Conservation (phyloP, 2,888 invertebrate species). For the Aricia artaxerxes region DNA sequence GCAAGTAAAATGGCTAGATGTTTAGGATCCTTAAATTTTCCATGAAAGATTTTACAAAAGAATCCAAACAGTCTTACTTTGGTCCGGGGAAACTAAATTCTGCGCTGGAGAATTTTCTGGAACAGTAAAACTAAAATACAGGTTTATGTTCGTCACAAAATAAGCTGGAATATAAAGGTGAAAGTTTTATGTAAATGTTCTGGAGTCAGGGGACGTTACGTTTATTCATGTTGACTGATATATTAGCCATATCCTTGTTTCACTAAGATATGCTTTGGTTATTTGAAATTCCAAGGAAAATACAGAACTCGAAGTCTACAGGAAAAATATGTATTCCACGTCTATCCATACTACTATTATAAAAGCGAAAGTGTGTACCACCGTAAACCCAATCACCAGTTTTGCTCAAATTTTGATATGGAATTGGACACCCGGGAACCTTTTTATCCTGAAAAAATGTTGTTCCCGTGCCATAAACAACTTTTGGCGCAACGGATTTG, state of each 20-base stretch:
- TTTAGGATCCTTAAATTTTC: neutral
- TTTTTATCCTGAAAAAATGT: too few species aligned
- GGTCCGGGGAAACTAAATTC: conserved; percentile 13
- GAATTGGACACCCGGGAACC: too few species aligned
- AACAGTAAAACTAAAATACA: conserved; percentile 27
- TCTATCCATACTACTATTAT: too few species aligned
- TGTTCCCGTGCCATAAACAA: too few species aligned
- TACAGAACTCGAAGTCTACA: too few species aligned
- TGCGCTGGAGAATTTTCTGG: conserved; percentile 17
- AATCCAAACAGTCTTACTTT: neutral
- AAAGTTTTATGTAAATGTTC: conserved; percentile 30
- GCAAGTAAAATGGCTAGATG: neutral
- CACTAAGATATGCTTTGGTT: conserved; percentile 7
- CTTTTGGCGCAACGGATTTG: too few species aligned
- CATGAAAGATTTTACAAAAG: neutral
- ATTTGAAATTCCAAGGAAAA: neutral
- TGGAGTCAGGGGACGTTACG: neutral
- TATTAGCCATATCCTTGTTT: conserved; percentile 11
- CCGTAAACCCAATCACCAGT: too few species aligned
- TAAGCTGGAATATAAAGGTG: conserved; percentile 29
- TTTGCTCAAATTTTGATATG: too few species aligned
- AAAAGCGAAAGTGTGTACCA: too few species aligned
- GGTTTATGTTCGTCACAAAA: conserved; percentile 29
- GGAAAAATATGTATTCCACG: too few species aligned
- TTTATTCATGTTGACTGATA: conserved; percentile 24